Percentiles rank a stretch among this genome's conserved stretches.
Conservation (phyloP, 2,797 vertebrate species). For the Amphiprion clarkii region DNA sequence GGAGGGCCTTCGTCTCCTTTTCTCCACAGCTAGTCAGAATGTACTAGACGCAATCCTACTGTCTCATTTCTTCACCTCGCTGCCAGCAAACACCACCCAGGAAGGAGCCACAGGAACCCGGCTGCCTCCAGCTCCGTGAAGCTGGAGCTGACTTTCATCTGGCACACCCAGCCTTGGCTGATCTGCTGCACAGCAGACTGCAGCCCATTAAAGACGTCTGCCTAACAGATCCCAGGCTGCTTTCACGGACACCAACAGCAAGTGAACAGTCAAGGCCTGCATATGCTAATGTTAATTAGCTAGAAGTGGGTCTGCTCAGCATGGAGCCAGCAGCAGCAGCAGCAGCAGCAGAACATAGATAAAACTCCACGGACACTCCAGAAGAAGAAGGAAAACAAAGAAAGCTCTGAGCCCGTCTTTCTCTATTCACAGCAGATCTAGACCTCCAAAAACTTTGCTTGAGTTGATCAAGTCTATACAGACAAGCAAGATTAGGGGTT, state of each 20-base stretch:
- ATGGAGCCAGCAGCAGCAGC: slow-evolving; percentile 4
- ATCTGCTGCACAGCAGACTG: slow-evolving; percentile 7
- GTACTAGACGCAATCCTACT: background rate
- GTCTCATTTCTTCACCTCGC: slow-evolving; percentile 37
- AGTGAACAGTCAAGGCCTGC: slow-evolving; percentile 7
- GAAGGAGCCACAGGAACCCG: background rate
- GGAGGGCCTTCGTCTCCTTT: slow-evolving; percentile 8
- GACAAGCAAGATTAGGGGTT: too few species aligned
- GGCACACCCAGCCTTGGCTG: background rate
- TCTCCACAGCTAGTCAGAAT: slow-evolving; percentile 17
- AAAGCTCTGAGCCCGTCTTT: too few species aligned
- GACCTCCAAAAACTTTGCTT: too few species aligned
- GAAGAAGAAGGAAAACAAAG: background rate
- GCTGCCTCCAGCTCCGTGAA: background rate
- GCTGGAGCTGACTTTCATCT: slow-evolving; percentile 30
- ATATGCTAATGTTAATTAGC: slow-evolving; percentile 48
- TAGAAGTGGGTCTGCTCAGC: slow-evolving; percentile 5
- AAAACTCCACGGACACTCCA: background rate
- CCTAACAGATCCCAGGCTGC: slow-evolving; percentile 1
- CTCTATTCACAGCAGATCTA: background rate
- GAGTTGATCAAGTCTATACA: too few species aligned
- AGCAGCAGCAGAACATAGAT: background rate
- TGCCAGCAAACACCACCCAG: slow-evolving; percentile 10
- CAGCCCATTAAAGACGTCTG: slow-evolving; percentile 48
- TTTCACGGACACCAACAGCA: slow-evolving; percentile 13